These are phyloP conservation scores for Tokudaia tokunoshimensis DNA, from an alignment of 2,797 vertebrate species.

Conservation along the genomic window DNA sequence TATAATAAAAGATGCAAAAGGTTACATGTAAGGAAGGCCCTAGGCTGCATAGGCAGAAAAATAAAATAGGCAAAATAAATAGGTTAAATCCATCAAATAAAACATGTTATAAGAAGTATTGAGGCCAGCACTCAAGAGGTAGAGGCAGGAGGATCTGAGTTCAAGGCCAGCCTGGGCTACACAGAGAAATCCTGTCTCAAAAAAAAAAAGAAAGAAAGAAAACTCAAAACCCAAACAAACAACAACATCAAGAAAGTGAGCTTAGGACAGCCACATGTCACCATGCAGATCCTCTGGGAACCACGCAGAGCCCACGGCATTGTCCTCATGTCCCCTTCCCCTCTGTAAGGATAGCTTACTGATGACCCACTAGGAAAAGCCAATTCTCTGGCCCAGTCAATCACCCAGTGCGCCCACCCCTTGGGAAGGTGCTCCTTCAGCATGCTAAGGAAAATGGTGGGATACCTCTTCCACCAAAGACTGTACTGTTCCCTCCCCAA, in stretches of 20 bases:
- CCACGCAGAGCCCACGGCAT: rapidly evolving
- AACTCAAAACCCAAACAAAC: too few species aligned
- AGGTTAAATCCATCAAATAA: not conserved
- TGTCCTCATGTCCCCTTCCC: not conserved
- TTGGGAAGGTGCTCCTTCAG: not conserved
- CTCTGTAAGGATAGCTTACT: not conserved
- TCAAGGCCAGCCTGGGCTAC: not conserved
- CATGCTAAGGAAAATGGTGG: not conserved
- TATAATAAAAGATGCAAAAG: conserved; percentile 16
- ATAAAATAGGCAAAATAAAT: not conserved
- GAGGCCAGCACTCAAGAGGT: not conserved
- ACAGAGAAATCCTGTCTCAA: not conserved
- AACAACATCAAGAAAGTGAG: not conserved
- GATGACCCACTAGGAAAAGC: too few species aligned
- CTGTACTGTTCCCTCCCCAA: not conserved
- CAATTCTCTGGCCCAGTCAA: not conserved
- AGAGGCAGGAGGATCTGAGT: not conserved
- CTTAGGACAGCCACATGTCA: not conserved
- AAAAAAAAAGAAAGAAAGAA: not conserved
- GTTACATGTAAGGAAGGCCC: not conserved
- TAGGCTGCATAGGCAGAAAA: not conserved
- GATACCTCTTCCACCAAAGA: not conserved
- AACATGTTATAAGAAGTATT: not conserved
- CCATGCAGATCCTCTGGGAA: rapidly evolving
- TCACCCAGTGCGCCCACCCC: not conserved